Percentiles rank a stretch among this genome's conserved stretches.
phyloP scores from a whole-genome alignment of 2,797 vertebrate species.

The Margarornis squamiger region DNA sequence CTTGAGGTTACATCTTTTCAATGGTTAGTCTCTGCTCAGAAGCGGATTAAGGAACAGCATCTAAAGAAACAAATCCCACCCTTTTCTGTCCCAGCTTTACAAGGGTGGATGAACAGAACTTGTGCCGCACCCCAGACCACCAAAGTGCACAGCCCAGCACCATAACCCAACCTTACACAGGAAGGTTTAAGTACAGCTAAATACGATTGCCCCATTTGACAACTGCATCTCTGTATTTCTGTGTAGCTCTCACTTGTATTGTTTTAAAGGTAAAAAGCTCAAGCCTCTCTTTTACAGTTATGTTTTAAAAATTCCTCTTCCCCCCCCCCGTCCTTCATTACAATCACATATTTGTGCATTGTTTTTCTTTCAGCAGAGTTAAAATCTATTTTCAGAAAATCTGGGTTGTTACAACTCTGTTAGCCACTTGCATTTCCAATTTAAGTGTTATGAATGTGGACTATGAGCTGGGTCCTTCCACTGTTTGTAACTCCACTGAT shows the following conservation, averaged over 20 bases:
- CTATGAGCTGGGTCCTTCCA: neutral
- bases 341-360: neutral
- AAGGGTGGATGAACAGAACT: neutral
- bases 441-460: neutral
- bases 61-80: neutral
- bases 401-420: neutral
- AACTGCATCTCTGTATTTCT: neutral
- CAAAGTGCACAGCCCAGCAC: neutral
- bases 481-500: neutral
- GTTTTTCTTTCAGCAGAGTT: neutral
- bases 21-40: neutral
- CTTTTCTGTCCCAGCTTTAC: neutral
- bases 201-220: neutral
- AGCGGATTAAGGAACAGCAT: neutral
- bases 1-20: neutral
- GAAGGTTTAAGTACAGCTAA: neutral
- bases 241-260: neutral
- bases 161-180: neutral
- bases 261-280: neutral
- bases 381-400: neutral
- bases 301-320: neutral
- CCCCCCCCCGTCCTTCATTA: neutral
- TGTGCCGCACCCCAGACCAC: neutral
- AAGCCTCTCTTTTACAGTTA: neutral
- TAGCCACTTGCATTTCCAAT: neutral